These are phyloP conservation scores for Datnioides undecimradiatus DNA, from an alignment of 2,113 vertebrate species.

Conservation along the genomic window DNA sequence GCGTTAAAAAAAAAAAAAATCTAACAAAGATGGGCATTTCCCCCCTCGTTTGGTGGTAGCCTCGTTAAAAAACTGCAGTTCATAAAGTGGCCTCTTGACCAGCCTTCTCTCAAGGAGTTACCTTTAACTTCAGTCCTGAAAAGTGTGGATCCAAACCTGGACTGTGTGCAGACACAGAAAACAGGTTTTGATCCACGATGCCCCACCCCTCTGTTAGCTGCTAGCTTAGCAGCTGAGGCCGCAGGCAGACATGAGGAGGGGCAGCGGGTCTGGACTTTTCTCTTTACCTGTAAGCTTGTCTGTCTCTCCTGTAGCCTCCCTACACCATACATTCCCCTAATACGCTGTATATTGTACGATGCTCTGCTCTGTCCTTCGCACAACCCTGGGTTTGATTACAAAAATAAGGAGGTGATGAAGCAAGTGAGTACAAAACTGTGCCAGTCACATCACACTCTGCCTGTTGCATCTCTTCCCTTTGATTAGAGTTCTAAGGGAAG, in stretches of 20 bases:
- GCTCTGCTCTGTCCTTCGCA: conserved; percentile 62
- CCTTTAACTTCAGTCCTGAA: conserved; percentile 53
- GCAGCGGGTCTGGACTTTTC: conserved; percentile 47
- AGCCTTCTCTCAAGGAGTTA: conserved; percentile 43
- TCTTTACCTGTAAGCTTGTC: conserved; percentile 34
- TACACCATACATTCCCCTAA: conserved; percentile 73
- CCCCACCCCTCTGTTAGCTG: conserved; percentile 45
- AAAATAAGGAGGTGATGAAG: conserved; percentile 83
- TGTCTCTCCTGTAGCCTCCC: conserved; percentile 56
- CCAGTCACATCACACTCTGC: conserved; percentile 68
- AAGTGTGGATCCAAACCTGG: conserved; percentile 38
- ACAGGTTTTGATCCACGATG: conserved; percentile 43
- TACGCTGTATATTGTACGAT: conserved; percentile 65
- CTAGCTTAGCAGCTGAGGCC: conserved; percentile 56
- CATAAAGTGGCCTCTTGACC: conserved; percentile 13
- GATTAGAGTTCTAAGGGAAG: conserved; percentile 75
- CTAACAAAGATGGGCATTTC: conserved; percentile 54
- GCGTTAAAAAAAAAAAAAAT: conserved; percentile 21
- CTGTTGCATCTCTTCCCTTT: conserved; percentile 77
- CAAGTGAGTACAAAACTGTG: conserved; percentile 81
- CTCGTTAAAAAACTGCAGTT: conserved; percentile 56
- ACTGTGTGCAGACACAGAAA: conserved; percentile 21
- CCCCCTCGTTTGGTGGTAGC: conserved; percentile 45
- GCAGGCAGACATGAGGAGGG: conserved; percentile 45
- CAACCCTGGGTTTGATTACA: conserved; percentile 77